Base-by-base conservation (phyloP, 1,140 invertebrate genomes). In the Colletes gigas region DNA sequence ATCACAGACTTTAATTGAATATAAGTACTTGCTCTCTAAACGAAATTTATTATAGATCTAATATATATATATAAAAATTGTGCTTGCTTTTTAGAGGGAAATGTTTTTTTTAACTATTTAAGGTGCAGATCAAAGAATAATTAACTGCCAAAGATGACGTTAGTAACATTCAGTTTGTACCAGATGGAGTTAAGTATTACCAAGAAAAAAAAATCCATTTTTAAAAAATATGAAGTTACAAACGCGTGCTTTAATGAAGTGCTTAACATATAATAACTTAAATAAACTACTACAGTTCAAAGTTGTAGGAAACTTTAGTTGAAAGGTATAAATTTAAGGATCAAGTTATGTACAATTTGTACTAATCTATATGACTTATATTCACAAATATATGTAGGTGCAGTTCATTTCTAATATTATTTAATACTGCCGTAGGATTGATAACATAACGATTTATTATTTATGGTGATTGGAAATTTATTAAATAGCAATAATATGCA, bases 91-190 rank as follows among this genome's bases (percentile, higher is more conserved):
- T 70, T 75, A 67, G 73, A 65, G n/a, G 9, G 19, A 77, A 19
- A 3, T 60, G 10, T 59, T 41, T 69, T 17, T 82, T 75, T 50
- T 52, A 80, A 84, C 30, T 70, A 69, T 50, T 57, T 76, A 79
- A 80, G 47, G 5, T 62, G 75, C 68, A 74, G 57, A 15, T 39
- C 62, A 73, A 82, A 71, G 14, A 69, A 67, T 82, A 70, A 83
- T 39, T 62, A 83, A 91, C 89, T 91, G 90, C 90, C 91, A 92
- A 92, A 92, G 90, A 91, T 89, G 78, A 91, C 77, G 88, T 79
- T 89, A 55, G 21, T 88, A 86, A 87, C 67, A 66, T 85, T 88
- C 81, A 78, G 82, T 85, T 87, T 87, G 63, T 68, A 81, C 60
- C 55, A 69, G 68, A 81, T 39, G 52, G 17, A 71, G 21, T 57